Evolutionary conservation across 2,797 vertebrate species (phyloP), one percentile per base, ranked within the genome.

Genomic region (Sebastes variabilis): DNA sequence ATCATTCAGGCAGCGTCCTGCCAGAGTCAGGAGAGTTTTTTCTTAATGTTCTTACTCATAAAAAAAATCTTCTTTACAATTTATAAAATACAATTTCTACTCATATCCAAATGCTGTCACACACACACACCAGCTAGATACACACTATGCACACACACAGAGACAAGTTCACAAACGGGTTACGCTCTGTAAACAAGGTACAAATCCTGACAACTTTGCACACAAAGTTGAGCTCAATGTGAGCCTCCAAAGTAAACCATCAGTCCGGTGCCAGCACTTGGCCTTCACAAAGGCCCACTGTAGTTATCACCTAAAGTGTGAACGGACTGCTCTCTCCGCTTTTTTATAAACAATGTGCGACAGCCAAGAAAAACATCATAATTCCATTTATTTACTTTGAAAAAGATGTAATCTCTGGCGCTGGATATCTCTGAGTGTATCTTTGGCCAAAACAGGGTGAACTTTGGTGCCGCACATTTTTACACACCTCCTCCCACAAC

Each of bases 241-340:
- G 77, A 90, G 90, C 87, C 90, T 95, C 94, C 94, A 95, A 95
- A 93, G 89, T 95, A 95, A 95, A 95, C 93, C 25, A 79, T 64
- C 34, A 10, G 12, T 77, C 69, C 81, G 65, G 87, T 79, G 91
- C 91, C 88, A 84, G 86, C 88, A 64, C 89, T 84, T 77, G 84
- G 84, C 80, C 88, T 88, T 91, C 92, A 95, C 95, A 96, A 94
- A 95, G 94, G 82, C 89, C 84, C 91, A 92, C 89, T 95, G 94
- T 96, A 94, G 93, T 96, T 95, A 96, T 95, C 95, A 95, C 93
- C 93, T 94, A 79, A 92, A 93, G 92, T 95, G 94, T 95, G 94
- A 96, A 95, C 85, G 85, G 85, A 90, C 92, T 77, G 85, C 94
- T 93, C 91, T 89, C 92, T 91, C 88, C 34, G 83, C 88, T 78